Conservation (phyloP, 2,797 vertebrate genomes). For the Rhabdophis nuchalis region DNA sequence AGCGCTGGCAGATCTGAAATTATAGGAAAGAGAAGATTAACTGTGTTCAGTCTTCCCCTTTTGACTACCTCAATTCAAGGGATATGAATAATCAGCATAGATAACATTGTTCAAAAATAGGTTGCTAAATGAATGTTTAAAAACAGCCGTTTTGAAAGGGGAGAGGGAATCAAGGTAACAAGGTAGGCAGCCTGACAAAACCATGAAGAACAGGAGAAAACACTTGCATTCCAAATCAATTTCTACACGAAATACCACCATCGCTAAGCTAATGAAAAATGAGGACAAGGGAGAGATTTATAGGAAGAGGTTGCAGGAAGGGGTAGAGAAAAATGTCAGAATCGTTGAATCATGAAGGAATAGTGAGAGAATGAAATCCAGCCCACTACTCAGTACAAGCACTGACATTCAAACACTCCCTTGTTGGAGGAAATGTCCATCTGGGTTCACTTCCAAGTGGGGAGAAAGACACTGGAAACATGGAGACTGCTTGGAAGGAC, state of each 20-base stretch:
- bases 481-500: too few species aligned
- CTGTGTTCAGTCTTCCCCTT: constrained; percentile 15
- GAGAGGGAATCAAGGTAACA: neutral
- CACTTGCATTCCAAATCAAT: neutral
- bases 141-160: neutral
- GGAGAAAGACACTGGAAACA: too few species aligned
- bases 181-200: neutral
- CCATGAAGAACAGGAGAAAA: neutral
- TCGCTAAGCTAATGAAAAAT: neutral
- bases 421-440: too few species aligned
- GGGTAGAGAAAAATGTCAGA: neutral
- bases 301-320: neutral
- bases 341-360: neutral
- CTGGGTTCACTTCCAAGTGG: too few species aligned
- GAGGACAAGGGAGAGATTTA: neutral
- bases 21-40: constrained; percentile 23
- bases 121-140: neutral
- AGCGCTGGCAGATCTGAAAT: constrained; percentile 14
- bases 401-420: neutral
- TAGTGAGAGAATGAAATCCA: neutral
- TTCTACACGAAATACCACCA: neutral
- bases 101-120: neutral
- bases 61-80: neutral
- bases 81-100: neutral
- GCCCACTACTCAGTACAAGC: neutral